These are phyloP conservation scores for Leucophenga maculata DNA, from an alignment of 2,888 invertebrate genomes.

Conservation along the genomic window DNA sequence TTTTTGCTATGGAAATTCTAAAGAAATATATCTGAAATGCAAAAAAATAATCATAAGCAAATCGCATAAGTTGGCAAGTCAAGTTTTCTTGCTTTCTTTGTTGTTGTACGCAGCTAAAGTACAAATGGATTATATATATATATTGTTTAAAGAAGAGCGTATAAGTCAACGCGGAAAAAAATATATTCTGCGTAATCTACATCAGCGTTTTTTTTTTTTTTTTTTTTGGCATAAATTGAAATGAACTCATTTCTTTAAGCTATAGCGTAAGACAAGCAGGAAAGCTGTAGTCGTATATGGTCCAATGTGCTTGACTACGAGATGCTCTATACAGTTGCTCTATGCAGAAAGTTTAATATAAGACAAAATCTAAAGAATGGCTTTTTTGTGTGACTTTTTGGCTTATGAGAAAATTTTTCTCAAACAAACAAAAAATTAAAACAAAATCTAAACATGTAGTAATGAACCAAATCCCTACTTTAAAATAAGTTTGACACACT, in stretches of 20 bases:
- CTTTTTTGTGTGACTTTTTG: no score
- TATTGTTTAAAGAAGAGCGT: constrained; percentile 30
- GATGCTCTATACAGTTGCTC: no score
- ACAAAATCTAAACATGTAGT: no score
- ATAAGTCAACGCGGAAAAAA: constrained; percentile 31
- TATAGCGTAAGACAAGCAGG: no score
- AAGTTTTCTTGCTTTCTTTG: neutral
- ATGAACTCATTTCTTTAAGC: constrained; percentile 46
- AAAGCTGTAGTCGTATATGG: no score
- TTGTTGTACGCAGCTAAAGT: constrained; percentile 41
- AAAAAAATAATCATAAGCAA: constrained; percentile 59
- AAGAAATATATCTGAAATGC: constrained; percentile 60
- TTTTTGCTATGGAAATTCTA: constrained; percentile 32
- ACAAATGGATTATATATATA: constrained; percentile 38
- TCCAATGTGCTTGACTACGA: no score
- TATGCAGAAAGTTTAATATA: no score
- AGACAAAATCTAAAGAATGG: no score
- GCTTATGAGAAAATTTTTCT: no score
- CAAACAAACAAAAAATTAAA: no score
- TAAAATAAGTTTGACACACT: no score
- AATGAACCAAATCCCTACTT: no score
- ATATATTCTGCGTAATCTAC: constrained; percentile 61
- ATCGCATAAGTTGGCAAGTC: constrained; percentile 28
- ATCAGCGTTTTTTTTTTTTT: constrained; percentile 39
- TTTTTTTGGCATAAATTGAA: constrained; percentile 60